phyloP scores from a whole-genome alignment of 2,113 vertebrate species.

The Salvator merianae region DNA sequence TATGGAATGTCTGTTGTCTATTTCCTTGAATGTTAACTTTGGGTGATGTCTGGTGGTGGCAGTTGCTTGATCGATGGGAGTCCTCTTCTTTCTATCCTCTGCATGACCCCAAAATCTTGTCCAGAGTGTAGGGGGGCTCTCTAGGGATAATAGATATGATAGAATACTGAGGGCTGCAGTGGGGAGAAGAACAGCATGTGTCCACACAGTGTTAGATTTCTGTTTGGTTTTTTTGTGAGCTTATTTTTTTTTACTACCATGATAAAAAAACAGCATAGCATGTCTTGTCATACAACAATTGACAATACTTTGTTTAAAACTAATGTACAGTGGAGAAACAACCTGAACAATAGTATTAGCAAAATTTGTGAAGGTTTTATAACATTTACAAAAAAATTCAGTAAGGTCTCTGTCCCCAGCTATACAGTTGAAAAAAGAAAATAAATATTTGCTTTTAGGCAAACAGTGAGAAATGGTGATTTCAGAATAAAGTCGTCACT shows the following conservation, averaged over 20 bases:
- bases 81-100: too few relatives aligned
- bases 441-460: neutral
- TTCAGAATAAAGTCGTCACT: neutral
- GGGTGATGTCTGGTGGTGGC: too few relatives aligned
- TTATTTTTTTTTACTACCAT: neutral
- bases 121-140: too few relatives aligned
- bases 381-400: neutral
- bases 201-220: neutral
- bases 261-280: neutral
- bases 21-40: too few relatives aligned
- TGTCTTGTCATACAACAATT: neutral
- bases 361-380: neutral
- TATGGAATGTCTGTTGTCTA: too few relatives aligned
- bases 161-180: too few relatives aligned
- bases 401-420: neutral
- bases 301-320: neutral
- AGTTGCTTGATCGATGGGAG: too few relatives aligned
- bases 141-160: too few relatives aligned
- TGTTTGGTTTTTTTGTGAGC: neutral
- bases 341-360: neutral
- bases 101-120: too few relatives aligned
- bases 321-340: too few relatives aligned
- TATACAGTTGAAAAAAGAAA: neutral
- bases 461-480: conserved; percentile 5
- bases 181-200: too few relatives aligned